Evolutionary conservation across 1,140 invertebrate species (phyloP), one percentile per base, ranked within the genome.

Genomic region (Goniozus legneri): DNA sequence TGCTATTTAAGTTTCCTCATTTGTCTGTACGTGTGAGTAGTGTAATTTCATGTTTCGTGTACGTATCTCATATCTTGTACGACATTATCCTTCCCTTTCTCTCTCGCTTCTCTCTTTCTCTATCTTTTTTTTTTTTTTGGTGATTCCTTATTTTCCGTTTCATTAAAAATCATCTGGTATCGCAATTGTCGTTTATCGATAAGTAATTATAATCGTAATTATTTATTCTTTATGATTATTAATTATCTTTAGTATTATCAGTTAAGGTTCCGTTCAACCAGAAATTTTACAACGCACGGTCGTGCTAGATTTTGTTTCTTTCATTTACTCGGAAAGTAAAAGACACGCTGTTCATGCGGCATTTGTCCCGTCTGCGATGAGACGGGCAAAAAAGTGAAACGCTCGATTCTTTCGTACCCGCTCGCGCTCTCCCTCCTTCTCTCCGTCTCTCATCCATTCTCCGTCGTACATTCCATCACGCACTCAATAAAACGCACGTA

Each of bases 81-180:
- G n/a, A n/a, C n/a, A n/a, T n/a, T n/a, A n/a, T n/a, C n/a, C n/a
- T n/a, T n/a, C 7, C n/a, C 7, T n/a, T 30, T 30, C n/a, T n/a
- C n/a, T n/a, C n/a, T n/a, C n/a, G n/a, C n/a, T n/a, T n/a, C n/a
- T n/a, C 39, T 31, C n/a, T n/a, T n/a, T n/a, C n/a, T n/a, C n/a
- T n/a, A n/a, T n/a, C n/a, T n/a, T n/a, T n/a, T n/a, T n/a, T 32
- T 8, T 33, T 8, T 27, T 13, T 20, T 33, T 7, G 14, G 8
- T 22, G 8, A 33, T 13, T 16, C 18, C 35, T 38, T 47, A 35
- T 47, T 47, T 49, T 21, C 20, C 48, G 43, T 46, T 20, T 36
- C 44, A 34, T 58, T 52, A 63, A 59, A 64, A 61, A 56, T 63
- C 46, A 16, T 58, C 44, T 57, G 37, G 43, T 52, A 43, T 54